Percentiles rank a stretch among this genome's conserved stretches.
These are phyloP conservation scores for Lathronympha strigana DNA, from an alignment of 2,888 invertebrate species.

Conservation along the genomic window DNA sequence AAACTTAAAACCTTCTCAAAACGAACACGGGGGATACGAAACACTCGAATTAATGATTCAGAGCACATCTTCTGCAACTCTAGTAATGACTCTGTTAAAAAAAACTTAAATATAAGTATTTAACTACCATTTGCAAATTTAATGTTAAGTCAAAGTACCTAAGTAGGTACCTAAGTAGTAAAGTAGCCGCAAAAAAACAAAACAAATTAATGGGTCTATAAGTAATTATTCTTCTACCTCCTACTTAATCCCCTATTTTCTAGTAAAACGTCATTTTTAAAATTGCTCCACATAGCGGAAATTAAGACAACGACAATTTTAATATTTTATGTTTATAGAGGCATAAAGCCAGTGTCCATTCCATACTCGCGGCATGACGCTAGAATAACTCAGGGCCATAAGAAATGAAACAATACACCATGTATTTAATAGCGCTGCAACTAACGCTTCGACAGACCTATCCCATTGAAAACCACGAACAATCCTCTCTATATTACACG, in stretches of 20 bases:
- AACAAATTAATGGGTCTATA: no score
- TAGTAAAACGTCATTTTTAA: not conserved
- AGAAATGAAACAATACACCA: conserved; percentile 56
- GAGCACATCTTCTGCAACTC: no score
- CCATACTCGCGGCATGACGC: conserved; percentile 29
- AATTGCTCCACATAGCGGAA: not conserved
- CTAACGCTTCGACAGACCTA: conserved; percentile 52
- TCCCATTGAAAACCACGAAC: conserved; percentile 53
- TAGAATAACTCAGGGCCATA: conserved; percentile 40
- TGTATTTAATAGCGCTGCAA: conserved; percentile 57
- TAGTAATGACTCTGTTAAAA: no score
- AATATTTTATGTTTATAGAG: not conserved
- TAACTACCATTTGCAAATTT: no score
- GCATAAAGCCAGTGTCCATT: conserved; percentile 29
- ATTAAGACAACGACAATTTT: conserved; percentile 26
- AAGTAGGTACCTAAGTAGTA: no score
- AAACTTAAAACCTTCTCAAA: no score
- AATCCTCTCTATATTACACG: conserved; percentile 49
- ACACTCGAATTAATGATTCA: no score
- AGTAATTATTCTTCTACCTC: not conserved
- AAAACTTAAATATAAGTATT: no score
- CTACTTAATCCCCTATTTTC: not conserved
- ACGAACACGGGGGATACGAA: no score
- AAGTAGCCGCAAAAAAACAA: no score
- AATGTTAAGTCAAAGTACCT: no score